These are phyloP conservation scores for Lithodes maja DNA, from an alignment of 2,888 invertebrate genomes.

Conservation along the genomic window DNA sequence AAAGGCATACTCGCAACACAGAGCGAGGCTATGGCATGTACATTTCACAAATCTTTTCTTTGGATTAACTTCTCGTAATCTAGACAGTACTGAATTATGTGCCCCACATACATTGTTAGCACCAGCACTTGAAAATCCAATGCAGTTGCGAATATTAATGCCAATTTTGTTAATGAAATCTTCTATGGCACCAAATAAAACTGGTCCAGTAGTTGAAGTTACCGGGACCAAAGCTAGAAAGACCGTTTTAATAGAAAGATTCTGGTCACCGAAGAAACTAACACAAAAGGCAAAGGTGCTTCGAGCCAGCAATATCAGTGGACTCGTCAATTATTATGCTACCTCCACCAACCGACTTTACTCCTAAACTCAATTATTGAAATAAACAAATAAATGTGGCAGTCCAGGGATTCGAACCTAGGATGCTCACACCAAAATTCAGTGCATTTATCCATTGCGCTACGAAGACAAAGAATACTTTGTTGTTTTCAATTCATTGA, in stretches of 20 bases:
- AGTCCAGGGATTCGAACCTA: too few relatives aligned
- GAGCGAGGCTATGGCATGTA: conserved; percentile 45
- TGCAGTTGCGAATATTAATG: conserved; percentile 39
- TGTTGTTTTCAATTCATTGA: conserved; percentile 20
- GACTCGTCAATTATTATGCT: neutral
- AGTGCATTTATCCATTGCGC: too few relatives aligned
- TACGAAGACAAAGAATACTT: conserved; percentile 51
- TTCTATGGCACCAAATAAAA: conserved; percentile 26
- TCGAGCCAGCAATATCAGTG: conserved; percentile 29
- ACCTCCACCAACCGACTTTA: too few relatives aligned
- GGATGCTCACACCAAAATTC: too few relatives aligned
- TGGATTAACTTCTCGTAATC: conserved; percentile 11
- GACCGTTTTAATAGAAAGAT: conserved; percentile 28
- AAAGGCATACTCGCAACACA: conserved; percentile 47
- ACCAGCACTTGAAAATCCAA: conserved; percentile 32
- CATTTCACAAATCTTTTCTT: conserved; percentile 43
- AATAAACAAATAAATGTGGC: too few relatives aligned
- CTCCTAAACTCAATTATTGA: too few relatives aligned
- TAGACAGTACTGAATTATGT: conserved; percentile 41
- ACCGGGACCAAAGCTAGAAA: conserved; percentile 40
- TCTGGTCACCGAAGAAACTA: conserved; percentile 21
- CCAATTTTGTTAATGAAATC: conserved; percentile 28
- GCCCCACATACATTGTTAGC: conserved; percentile 41
- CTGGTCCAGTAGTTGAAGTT: conserved; percentile 38
- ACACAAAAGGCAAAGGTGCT: conserved; percentile 47